Evolutionary conservation across 2,888 invertebrate species (phyloP), one percentile per base, ranked within the genome.

Genomic region (Andrena trimmerana): DNA sequence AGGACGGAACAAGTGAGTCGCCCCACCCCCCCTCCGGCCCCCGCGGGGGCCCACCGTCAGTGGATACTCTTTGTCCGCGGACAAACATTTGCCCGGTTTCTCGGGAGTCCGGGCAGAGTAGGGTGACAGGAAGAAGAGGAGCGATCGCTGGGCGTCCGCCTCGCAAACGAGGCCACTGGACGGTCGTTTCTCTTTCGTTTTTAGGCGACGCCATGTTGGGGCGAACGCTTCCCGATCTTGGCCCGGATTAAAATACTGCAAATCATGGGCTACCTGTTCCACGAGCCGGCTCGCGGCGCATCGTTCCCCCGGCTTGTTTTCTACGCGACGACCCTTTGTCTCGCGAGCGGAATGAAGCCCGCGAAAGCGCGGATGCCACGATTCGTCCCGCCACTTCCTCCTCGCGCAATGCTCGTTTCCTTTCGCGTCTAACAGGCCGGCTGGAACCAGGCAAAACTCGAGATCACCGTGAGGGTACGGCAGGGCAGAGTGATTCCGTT

Each of bases 231-330:
- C 84, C 74, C 85, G 92, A 92, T 92, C 86, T 84, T 73, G 78
- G 83, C 74, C 79, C 76, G 90, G 93, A 93, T 92, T 92, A 92
- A 88, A 93, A 93, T 93, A 85, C 92, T 93, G 94, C 94, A 93
- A 93, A 93, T 94, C 94, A 94, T 92, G 91, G 92, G 89, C 93
- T 93, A 94, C 93, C 93, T 93, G 93, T 91, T 89, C 84, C 70
- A 65, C 62, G 24, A 68, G 74, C 79, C 71, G 72, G 83, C 78
- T 80, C 84, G 76, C 86, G 87, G 72, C 81, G 63, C 75, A 57
- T 57, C 63, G 67, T 62, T 36, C 2, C 68, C 31, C 31, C 16
- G 42, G 73, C 33, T 74, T 70, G 68, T 84, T 80, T 79, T 65
- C 77, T 59, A 54, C 83, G 60, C 63, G 50, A 67, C 76, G 54